Evolutionary conservation across 2,888 invertebrate species (phyloP).

Genomic region (Rhagonycha lutea): DNA sequence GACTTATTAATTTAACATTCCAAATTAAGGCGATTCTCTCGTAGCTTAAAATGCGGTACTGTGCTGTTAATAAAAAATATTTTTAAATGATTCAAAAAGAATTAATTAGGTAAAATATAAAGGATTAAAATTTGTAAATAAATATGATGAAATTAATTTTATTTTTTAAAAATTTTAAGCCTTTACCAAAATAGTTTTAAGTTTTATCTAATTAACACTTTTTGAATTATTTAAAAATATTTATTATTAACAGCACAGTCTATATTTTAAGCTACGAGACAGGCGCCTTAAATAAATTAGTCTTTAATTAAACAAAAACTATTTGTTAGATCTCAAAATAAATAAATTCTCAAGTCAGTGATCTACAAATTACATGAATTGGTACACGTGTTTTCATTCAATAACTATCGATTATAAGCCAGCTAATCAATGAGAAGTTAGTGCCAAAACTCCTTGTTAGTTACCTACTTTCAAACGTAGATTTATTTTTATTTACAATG

Average conservation of each 20-base stretch:
- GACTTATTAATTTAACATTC: slow-evolving; percentile 12
- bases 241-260: too few species aligned
- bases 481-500: background rate
- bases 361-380: background rate
- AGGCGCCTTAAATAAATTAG: background rate
- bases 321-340: background rate
- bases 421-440: background rate
- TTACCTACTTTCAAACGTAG: background rate
- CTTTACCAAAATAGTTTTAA: too few species aligned
- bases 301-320: background rate
- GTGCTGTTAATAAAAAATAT: too few species aligned
- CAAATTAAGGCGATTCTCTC: background rate
- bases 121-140: too few species aligned
- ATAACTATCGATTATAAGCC: background rate
- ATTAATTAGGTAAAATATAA: too few species aligned
- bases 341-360: background rate
- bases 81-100: too few species aligned
- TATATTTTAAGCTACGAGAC: too few species aligned
- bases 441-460: slow-evolving; percentile 7
- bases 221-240: too few species aligned
- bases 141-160: too few species aligned
- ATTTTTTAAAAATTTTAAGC: too few species aligned
- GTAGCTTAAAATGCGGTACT: too few species aligned
- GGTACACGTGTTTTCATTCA: background rate
- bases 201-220: too few species aligned